phyloP scores from a whole-genome alignment of 1,140 invertebrate genomes.

The Philaenus spumarius region DNA sequence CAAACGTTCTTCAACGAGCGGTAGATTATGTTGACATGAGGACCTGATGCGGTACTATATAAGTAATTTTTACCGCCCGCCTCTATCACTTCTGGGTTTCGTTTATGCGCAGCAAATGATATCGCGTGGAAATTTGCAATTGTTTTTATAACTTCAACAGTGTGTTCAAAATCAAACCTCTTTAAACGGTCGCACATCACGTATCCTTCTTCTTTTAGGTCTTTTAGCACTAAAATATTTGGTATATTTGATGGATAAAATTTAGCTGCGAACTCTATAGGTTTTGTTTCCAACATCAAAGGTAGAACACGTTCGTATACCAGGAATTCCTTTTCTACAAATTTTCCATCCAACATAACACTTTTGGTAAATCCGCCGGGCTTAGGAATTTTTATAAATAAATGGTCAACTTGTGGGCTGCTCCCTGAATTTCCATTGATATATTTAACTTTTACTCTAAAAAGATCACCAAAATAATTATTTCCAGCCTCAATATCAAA shows the following conservation, averaged over 20 bases:
- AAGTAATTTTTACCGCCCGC: neutral
- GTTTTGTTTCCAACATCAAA: neutral
- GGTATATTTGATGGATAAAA: neutral
- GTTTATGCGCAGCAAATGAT: constrained; percentile 16
- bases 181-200: constrained; percentile 25
- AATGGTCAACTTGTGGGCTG: no score
- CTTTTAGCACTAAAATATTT: constrained; percentile 23
- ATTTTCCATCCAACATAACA: neutral
- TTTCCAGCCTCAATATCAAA: no score
- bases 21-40: neutral
- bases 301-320: constrained; percentile 10
- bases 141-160: constrained; percentile 22
- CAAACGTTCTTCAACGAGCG: neutral
- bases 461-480: no score
- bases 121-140: constrained; percentile 30
- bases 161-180: constrained; percentile 27
- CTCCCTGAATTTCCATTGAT: no score
- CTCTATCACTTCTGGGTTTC: constrained; percentile 8
- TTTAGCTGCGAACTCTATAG: neutral
- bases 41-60: neutral
- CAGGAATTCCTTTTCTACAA: constrained; percentile 5
- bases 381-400: no score
- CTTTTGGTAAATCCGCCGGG: neutral
- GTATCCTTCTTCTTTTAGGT: constrained; percentile 26
- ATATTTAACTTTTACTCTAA: no score